Evolutionary conservation across 2,113 vertebrate genomes (phyloP).

Genomic region (Butorides virescens): DNA sequence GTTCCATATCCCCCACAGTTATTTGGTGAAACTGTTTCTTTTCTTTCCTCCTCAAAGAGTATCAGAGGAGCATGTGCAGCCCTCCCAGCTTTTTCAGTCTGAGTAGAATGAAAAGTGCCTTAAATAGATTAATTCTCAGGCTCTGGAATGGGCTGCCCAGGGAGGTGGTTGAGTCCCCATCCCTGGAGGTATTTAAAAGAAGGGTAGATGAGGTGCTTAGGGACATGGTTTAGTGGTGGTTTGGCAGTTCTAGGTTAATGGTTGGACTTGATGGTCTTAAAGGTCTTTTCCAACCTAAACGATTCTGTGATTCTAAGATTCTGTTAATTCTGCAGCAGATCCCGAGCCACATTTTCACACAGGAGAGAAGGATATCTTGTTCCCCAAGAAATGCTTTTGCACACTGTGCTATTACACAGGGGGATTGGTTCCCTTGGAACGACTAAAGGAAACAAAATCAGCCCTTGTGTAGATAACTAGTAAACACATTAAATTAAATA

Average conservation of each 20-base stretch:
- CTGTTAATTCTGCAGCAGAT: not conserved
- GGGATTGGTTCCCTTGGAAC: not conserved
- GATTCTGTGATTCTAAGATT: no score
- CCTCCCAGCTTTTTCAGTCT: not conserved
- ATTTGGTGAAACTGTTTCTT: not conserved
- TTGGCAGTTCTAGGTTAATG: no score
- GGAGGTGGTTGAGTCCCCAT: no score
- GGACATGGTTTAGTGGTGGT: no score
- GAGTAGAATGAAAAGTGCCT: not conserved
- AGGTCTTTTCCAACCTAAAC: no score
- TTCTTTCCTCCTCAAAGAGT: not conserved
- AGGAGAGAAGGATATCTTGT: not conserved
- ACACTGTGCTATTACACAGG: not conserved
- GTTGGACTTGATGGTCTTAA: no score
- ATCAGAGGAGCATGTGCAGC: rapidly evolving
- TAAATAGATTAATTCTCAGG: not conserved
- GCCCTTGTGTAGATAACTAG: not conserved
- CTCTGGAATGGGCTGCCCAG: no score
- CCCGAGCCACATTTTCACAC: not conserved
- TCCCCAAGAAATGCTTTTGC: not conserved
- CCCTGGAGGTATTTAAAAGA: no score
- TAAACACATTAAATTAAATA: not conserved
- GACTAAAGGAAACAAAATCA: not conserved
- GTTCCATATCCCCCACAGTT: not conserved
- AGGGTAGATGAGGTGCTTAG: no score